A percentile compares a stretch with the other conserved stretches of the same genome.
phyloP scores from a whole-genome alignment of 2,888 invertebrate species.

The Mythimna loreyi region DNA sequence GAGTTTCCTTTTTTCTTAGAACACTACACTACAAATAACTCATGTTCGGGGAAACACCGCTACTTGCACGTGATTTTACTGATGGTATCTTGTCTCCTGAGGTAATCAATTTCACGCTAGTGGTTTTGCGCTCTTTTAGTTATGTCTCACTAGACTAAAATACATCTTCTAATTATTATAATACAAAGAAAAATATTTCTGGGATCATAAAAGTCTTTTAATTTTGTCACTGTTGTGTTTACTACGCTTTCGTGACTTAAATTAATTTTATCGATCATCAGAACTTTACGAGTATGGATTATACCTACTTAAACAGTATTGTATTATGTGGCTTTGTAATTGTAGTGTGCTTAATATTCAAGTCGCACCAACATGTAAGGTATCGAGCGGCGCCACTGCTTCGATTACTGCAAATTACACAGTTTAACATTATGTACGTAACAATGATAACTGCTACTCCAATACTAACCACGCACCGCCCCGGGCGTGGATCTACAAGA shows the following conservation, averaged over 20 bases:
- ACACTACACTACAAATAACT: too few relatives aligned
- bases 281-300: not conserved
- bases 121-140: too few relatives aligned
- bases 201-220: too few relatives aligned
- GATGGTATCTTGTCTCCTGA: too few relatives aligned
- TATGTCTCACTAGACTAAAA: too few relatives aligned
- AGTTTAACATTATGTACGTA: slow-evolving; percentile 14
- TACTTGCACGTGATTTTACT: too few relatives aligned
- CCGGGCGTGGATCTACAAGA: not conserved
- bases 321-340: not conserved
- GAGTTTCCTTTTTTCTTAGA: too few relatives aligned
- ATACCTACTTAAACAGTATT: not conserved
- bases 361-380: not conserved
- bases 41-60: too few relatives aligned
- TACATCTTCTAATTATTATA: too few relatives aligned
- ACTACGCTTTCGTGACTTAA: not conserved
- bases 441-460: not conserved
- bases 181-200: too few relatives aligned
- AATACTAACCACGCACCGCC: not conserved
- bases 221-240: not conserved
- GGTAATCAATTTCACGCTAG: too few relatives aligned
- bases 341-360: slow-evolving; percentile 1
- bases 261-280: not conserved
- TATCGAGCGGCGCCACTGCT: not conserved
- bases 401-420: slow-evolving; percentile 14